A percentile compares a stretch with the other conserved stretches of the same genome.
Evolutionary conservation across 2,113 vertebrate species (phyloP).

Genomic region (Desmodus rotundus): DNA sequence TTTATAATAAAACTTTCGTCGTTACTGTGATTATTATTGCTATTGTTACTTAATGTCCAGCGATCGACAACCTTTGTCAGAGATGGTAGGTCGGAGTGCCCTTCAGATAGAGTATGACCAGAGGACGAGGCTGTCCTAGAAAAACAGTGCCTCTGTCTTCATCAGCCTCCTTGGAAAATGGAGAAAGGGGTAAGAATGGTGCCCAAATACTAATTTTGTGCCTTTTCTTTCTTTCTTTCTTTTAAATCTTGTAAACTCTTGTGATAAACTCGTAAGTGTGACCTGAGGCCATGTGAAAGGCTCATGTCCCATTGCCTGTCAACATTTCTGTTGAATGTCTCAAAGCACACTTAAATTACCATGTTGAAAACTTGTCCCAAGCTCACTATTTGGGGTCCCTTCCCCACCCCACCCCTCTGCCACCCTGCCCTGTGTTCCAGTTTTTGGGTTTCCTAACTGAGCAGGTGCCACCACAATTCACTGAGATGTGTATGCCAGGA

Average conservation of each 20-base stretch:
- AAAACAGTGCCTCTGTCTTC: background rate
- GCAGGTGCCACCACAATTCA: background rate
- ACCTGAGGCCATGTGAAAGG: background rate
- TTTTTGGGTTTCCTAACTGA: background rate
- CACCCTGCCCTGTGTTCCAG: no score
- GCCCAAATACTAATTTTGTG: background rate
- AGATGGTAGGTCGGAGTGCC: background rate
- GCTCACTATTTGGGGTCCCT: background rate
- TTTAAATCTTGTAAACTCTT: no score
- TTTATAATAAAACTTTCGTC: background rate
- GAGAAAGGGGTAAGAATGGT: background rate
- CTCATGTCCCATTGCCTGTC: background rate
- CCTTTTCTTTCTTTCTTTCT: background rate
- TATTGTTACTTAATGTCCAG: background rate
- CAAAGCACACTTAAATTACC: background rate
- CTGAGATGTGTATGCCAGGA: background rate
- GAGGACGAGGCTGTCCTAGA: background rate
- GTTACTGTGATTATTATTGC: background rate
- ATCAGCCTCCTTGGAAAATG: background rate
- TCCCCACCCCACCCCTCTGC: fast-evolving
- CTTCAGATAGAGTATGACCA: background rate
- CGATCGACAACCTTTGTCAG: background rate
- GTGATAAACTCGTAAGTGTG: background rate
- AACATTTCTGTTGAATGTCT: background rate
- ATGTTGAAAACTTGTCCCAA: background rate